phyloP scores from a whole-genome alignment of 2,888 invertebrate species.

The Agriopis leucophaearia region DNA sequence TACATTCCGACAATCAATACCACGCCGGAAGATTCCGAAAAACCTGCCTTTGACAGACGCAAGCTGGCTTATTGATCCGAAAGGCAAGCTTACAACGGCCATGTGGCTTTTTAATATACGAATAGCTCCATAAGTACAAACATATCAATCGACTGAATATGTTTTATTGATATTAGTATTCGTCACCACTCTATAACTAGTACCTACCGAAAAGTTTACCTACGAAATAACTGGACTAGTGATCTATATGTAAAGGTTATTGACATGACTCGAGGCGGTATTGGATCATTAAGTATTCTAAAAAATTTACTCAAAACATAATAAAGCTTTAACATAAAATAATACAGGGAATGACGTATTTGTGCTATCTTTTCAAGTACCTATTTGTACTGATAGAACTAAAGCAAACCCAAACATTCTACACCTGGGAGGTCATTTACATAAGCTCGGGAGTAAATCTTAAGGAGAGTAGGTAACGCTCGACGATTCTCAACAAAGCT shows the following conservation, averaged over 20 bases:
- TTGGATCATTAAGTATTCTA: background rate
- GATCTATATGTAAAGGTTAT: constrained; percentile 25
- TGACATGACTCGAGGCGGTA: constrained; percentile 5
- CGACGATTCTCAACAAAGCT: background rate
- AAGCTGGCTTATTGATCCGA: constrained; percentile 59
- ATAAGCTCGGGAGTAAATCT: constrained; percentile 2
- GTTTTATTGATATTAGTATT: constrained; percentile 28
- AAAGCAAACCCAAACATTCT: background rate
- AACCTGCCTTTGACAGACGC: constrained; percentile 54
- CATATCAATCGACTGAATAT: constrained; percentile 27
- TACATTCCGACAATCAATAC: constrained; percentile 75
- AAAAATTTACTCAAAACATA: background rate
- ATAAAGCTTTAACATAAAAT: background rate
- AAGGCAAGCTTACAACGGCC: constrained; percentile 14
- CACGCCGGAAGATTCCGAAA: constrained; percentile 58
- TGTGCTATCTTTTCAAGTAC: background rate
- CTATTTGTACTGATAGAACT: background rate
- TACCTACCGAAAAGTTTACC: constrained; percentile 18
- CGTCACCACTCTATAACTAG: constrained; percentile 7
- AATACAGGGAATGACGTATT: background rate
- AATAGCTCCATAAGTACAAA: constrained; percentile 11
- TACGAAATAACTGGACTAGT: constrained; percentile 10
- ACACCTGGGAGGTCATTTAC: constrained; percentile 18
- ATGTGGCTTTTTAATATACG: constrained; percentile 20
- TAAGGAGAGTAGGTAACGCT: background rate